Evolutionary conservation across 1,140 invertebrate genomes (phyloP), one percentile per base, ranked within the genome.

Genomic region (Solenopsis fugax): DNA sequence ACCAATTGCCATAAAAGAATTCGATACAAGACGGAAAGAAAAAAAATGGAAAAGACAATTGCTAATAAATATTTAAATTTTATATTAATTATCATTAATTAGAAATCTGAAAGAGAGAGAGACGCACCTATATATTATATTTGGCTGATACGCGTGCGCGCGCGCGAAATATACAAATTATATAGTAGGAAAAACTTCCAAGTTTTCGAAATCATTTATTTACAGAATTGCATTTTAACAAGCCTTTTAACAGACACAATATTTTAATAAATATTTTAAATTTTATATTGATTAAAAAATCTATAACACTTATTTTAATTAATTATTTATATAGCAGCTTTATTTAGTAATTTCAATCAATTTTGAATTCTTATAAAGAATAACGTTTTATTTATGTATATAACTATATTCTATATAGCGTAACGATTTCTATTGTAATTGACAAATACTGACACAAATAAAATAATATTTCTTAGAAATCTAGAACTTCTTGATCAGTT

Each of bases 51-150:
- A 58, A 73, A 64, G 69, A 89, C 24, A 10, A 29, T 41, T 56
- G 52, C 64, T 54, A 77, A 86, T 69, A 87, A 90, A 72, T 65
- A 77, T 77, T 85, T 76, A 24, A 80, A 50, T 60, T 37, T 72
- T 72, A 37, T 3, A 45, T 3, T 29, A 62, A 62, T 60, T 60
- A 60, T 34, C 7, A 13, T 45, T 45, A 48, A 48, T 45, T 65
- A 60, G n/a, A 56, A 56, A 56, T 56, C 16, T 4, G 1, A 60
- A 12, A 29, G 12, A 1, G 24, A 29, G 29, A 29, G 60, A 64
- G 7, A 41, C 41, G 41, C 41, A 41, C 2, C 2, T 29, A 29
- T 29, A 29, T 29, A 29, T 29, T 2, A 29, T 29, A 29, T 29
- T 29, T 29, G 29, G 0, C 29, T 29, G 29, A 29, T 29, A 29